Evolutionary conservation across 2,888 invertebrate genomes (phyloP), one percentile per base, ranked within the genome.

Genomic region (Trissolcus japonicus): DNA sequence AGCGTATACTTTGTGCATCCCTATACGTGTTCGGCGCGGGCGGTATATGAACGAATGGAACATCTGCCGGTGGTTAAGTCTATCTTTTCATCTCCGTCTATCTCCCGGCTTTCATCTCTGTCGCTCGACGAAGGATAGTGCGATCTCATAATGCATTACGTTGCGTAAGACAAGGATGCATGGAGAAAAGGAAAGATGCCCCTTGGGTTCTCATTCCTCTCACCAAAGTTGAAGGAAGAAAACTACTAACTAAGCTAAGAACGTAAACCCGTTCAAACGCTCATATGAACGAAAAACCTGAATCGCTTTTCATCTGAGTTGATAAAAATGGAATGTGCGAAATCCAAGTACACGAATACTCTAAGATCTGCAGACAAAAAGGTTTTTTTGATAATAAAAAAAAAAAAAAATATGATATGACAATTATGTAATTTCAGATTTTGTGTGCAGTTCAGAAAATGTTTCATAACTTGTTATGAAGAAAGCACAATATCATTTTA

Each of bases 51-150:
- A 84, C 85, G 85, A 85, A 86, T 83, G 86, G 83, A 88, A 88
- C 88, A 88, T 88, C 88, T 88, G 88, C 87, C 87, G 82, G 82
- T 85, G 85, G 84, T 82, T 81, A 83, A 76, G 79, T 40, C 79
- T 63, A 48, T 61, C 76, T 6, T 25, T 54, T 56, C 35, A 29
- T 76, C 76, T 67, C 21, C 1, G 35, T 69, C 69, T 53, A 25
- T 46, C 41, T 56, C 9, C 6, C 2, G 14, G n/a, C n/a, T 17
- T 19, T 41, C 17, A 17, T 65, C 69, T 53, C 40, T 17, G 53
- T 71, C 48, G 56, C 71, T 14, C 69, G n/a, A 4, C 6, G n/a
- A 40, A 19, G 41, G 60, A 61, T 43, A 21, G 14, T 41, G 46
- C 21, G 55, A 61, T 41, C 65, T 55, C 50, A 60, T 68, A 69